A percentile compares a stretch with the other conserved stretches of the same genome.
phyloP scores from a whole-genome alignment of 2,797 vertebrate genomes.

The Muscicapa striata region DNA sequence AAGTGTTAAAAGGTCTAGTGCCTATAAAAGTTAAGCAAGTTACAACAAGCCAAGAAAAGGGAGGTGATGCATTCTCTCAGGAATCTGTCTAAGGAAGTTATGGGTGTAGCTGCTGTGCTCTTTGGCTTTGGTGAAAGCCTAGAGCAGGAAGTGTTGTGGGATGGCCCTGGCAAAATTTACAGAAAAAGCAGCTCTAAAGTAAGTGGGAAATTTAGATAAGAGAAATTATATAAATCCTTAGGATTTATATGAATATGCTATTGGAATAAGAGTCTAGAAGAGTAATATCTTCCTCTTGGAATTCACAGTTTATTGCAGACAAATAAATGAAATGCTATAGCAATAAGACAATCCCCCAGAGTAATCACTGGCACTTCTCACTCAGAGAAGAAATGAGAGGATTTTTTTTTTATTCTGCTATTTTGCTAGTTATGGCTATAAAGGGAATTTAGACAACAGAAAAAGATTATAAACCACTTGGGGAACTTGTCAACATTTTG shows the following conservation, averaged over 20 bases:
- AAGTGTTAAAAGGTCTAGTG: conserved; percentile 12
- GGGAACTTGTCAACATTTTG: neutral
- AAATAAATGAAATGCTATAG: neutral
- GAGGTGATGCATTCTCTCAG: conserved; percentile 28
- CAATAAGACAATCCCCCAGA: neutral
- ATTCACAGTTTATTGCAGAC: neutral
- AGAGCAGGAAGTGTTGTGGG: conserved; percentile 17
- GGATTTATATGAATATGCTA: neutral
- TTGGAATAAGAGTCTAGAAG: neutral
- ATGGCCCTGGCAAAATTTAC: neutral
- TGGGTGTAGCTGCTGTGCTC: neutral
- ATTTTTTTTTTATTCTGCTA: neutral
- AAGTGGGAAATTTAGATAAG: neutral
- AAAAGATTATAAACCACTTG: neutral
- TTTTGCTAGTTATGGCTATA: neutral
- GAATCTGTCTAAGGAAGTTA: conserved; percentile 56
- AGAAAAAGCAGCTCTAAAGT: conserved; percentile 19
- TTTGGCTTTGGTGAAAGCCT: conserved; percentile 6
- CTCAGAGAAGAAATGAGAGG: neutral
- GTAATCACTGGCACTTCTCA: neutral
- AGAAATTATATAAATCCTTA: neutral
- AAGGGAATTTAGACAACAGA: neutral
- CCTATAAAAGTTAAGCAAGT: neutral
- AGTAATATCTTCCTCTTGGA: neutral
- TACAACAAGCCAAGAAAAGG: neutral